Percentiles rank a stretch among this genome's conserved stretches.
phyloP scores from a whole-genome alignment of 2,888 invertebrate genomes.

The Atrina japonica region DNA sequence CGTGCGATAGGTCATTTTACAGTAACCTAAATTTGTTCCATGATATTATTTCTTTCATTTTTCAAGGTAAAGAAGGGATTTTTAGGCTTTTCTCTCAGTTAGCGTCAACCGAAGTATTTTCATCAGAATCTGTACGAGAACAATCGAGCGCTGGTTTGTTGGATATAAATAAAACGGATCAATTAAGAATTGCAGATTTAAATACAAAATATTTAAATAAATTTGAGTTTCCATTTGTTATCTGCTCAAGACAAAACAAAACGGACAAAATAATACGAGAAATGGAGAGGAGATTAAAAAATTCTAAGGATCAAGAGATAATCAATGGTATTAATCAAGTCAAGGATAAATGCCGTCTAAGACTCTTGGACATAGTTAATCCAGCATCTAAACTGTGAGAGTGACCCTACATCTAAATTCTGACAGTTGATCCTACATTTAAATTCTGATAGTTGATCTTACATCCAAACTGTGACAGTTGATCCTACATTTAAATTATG shows the following conservation, averaged over 20 bases:
- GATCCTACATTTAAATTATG: too few species aligned
- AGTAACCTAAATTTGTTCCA: too few species aligned
- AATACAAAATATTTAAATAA: slow-evolving; percentile 59
- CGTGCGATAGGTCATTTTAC: too few species aligned
- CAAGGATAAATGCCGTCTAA: slow-evolving; percentile 60
- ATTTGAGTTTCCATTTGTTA: slow-evolving; percentile 70
- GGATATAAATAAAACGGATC: slow-evolving; percentile 51
- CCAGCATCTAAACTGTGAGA: too few species aligned
- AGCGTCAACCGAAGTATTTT: slow-evolving; percentile 57
- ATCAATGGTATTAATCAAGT: slow-evolving; percentile 60
- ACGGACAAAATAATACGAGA: slow-evolving; percentile 61
- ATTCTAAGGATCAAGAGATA: slow-evolving; percentile 51
- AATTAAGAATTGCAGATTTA: slow-evolving; percentile 39
- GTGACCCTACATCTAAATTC: too few species aligned
- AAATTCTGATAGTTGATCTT: too few species aligned
- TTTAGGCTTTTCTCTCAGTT: slow-evolving; percentile 65
- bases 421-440: too few species aligned
- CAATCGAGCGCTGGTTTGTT: slow-evolving; percentile 59
- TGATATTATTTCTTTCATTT: too few species aligned
- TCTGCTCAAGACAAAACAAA: slow-evolving; percentile 66
- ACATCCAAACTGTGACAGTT: too few species aligned
- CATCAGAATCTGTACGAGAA: slow-evolving; percentile 58
- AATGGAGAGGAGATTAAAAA: slow-evolving; percentile 51
- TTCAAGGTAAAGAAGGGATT: slow-evolving; percentile 65
- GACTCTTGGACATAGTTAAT: slow-evolving; percentile 54